phyloP scores from a whole-genome alignment of 2,888 invertebrate genomes.

The Schizaphis graminum region DNA sequence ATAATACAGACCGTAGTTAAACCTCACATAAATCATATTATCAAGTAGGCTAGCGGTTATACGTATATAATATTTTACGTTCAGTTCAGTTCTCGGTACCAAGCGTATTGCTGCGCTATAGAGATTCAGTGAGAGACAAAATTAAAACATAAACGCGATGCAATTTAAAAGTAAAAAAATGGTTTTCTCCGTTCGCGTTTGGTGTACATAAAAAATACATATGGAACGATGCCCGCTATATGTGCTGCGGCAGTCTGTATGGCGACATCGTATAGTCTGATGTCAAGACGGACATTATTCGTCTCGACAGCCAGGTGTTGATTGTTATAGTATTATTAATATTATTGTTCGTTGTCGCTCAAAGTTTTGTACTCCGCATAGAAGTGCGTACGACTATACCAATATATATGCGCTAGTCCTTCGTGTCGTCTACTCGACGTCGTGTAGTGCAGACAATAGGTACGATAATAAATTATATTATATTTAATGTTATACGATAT shows the following conservation, averaged over 20 bases:
- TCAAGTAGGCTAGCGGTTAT: too few species aligned
- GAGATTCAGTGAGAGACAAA: background rate
- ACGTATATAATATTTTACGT: background rate
- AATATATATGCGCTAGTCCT: background rate
- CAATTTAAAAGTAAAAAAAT: background rate
- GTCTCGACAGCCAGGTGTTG: background rate
- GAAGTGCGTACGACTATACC: background rate
- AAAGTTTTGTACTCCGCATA: background rate
- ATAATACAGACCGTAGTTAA: background rate
- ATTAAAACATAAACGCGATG: background rate
- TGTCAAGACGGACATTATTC: background rate
- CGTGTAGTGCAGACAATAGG: background rate
- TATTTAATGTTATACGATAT: background rate
- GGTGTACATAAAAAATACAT: background rate
- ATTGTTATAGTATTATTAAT: conserved; percentile 4
- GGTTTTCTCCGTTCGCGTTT: background rate
- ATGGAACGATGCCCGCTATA: conserved; percentile 1
- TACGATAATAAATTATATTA: background rate
- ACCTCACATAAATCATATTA: too few species aligned
- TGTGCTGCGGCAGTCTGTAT: background rate
- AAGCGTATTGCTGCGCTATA: background rate
- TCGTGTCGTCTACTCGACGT: background rate
- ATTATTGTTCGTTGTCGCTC: background rate
- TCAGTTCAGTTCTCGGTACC: background rate
- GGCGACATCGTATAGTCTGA: background rate